Evolutionary conservation across 2,797 vertebrate species (phyloP).

Genomic region (Leptoclinus maculatus): DNA sequence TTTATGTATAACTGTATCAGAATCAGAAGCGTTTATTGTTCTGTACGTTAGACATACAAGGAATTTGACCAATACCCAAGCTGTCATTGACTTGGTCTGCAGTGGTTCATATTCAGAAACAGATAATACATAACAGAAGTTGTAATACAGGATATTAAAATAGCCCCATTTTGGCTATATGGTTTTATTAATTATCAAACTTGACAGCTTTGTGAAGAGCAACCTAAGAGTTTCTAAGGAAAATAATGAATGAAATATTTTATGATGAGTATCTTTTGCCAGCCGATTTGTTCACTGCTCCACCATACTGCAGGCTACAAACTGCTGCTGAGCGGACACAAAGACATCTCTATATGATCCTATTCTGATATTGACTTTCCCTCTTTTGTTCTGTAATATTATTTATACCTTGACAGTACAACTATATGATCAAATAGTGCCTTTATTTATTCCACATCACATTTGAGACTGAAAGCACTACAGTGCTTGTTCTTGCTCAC

Average conservation of each 20-base stretch:
- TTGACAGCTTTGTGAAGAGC: constrained; percentile 9
- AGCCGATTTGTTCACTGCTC: constrained; percentile 6
- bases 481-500: not conserved
- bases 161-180: not conserved
- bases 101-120: constrained; percentile 5
- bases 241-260: constrained; percentile 2
- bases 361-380: not conserved
- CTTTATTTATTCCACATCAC: not conserved
- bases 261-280: constrained; percentile 1
- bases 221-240: not conserved
- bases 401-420: not conserved
- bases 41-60: too few relatives aligned
- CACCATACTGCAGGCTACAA: not conserved
- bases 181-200: not conserved
- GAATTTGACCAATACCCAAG: not conserved
- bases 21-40: too few relatives aligned
- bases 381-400: too few relatives aligned
- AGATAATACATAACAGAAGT: constrained; percentile 1
- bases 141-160: constrained; percentile 23
- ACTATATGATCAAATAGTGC: not conserved
- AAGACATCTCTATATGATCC: not conserved
- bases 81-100: not conserved
- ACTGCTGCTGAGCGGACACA: not conserved
- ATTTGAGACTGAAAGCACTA: not conserved
- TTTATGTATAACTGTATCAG: not conserved